These are phyloP conservation scores for Craniophora ligustri DNA, from an alignment of 2,888 invertebrate species.

Conservation along the genomic window DNA sequence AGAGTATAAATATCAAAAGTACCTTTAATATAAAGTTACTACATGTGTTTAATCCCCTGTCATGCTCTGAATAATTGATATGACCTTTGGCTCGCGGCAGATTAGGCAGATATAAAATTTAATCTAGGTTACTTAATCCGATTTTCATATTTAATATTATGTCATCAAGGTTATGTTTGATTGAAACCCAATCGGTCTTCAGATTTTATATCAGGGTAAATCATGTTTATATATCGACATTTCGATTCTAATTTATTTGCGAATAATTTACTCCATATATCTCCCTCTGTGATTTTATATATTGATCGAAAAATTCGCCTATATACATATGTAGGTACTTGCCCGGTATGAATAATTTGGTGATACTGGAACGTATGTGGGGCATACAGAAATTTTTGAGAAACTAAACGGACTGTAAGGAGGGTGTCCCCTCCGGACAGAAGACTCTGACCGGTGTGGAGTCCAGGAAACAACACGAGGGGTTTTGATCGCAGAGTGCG, in stretches of 20 bases:
- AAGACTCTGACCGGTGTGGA: no score
- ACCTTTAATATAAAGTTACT: neutral
- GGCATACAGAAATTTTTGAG: no score
- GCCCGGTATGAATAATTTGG: constrained; percentile 25
- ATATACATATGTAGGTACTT: neutral
- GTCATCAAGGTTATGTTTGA: neutral
- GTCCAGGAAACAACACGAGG: no score
- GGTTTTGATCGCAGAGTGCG: no score
- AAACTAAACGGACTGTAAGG: no score
- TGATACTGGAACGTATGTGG: no score
- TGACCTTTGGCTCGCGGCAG: constrained; percentile 12
- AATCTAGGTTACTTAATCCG: constrained; percentile 17
- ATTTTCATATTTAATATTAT: constrained; percentile 29
- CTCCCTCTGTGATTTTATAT: neutral
- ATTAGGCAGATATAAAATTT: constrained; percentile 18
- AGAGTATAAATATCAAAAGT: constrained; percentile 12
- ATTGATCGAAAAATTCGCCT: constrained; percentile 21
- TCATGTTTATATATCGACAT: constrained; percentile 2
- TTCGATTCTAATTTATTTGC: constrained; percentile 10
- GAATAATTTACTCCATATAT: constrained; percentile 6
- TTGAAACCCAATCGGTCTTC: constrained; percentile 15
- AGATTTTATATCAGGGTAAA: neutral
- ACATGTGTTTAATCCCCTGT: constrained; percentile 20
- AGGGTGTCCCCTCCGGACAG: no score
- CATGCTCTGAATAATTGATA: constrained; percentile 38